A percentile compares a stretch with the other conserved stretches of the same genome.
Conservation (phyloP, 2,888 invertebrate genomes). For the Atherix ibis region DNA sequence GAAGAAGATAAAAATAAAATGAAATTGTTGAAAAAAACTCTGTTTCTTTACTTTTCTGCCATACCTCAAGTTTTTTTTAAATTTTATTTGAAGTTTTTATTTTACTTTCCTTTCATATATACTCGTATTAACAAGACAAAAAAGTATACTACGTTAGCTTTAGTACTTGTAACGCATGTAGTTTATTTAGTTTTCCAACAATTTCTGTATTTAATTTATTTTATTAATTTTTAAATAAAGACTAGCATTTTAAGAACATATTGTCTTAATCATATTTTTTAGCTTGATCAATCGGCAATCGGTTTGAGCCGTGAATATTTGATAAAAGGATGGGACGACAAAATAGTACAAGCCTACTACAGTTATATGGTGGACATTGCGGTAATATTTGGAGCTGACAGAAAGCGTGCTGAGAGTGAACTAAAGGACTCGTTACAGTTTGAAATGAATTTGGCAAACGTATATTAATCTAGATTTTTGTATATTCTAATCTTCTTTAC, state of each 20-base stretch:
- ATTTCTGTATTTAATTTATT: background rate
- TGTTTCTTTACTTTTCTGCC: too few species aligned
- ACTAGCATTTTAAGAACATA: background rate
- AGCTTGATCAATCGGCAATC: conserved; percentile 78
- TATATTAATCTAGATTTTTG: conserved; percentile 34
- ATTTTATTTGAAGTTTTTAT: too few species aligned
- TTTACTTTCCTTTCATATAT: too few species aligned
- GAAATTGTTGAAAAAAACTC: too few species aligned
- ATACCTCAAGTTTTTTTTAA: too few species aligned
- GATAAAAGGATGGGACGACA: conserved; percentile 65
- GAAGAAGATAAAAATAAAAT: too few species aligned
- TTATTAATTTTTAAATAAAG: background rate
- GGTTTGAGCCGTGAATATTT: conserved; percentile 76
- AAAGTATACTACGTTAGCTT: too few species aligned
- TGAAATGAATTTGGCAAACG: conserved; percentile 82
- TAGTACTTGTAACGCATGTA: too few species aligned
- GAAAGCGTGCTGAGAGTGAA: conserved; percentile 47
- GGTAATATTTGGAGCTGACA: conserved; percentile 67
- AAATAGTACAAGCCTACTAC: conserved; percentile 72
- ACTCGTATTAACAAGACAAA: too few species aligned
- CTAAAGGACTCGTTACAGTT: conserved; percentile 68
- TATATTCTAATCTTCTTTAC: background rate
- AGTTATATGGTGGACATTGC: conserved; percentile 81
- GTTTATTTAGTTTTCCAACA: too few species aligned
- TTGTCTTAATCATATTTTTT: conserved; percentile 15